These are phyloP conservation scores for Hyles euphorbiae DNA, from an alignment of 1,140 invertebrate species.

Conservation along the genomic window DNA sequence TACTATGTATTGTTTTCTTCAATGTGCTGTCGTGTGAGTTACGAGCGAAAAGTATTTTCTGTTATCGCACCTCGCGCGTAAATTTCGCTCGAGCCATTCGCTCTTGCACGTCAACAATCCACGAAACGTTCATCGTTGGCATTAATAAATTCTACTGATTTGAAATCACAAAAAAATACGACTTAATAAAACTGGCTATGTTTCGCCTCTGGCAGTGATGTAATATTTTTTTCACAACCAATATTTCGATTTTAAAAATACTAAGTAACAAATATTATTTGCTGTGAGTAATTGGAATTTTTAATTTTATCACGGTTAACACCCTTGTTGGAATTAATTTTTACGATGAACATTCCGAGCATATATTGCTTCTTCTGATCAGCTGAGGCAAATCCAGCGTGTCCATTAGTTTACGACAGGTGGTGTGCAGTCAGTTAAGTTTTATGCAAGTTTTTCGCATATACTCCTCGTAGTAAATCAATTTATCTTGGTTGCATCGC, in stretches of 20 bases:
- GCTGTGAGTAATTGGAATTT: too few relatives aligned
- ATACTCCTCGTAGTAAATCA: not conserved
- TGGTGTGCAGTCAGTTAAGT: constrained; percentile 22
- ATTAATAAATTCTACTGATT: not conserved
- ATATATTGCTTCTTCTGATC: constrained; percentile 34
- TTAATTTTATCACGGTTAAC: not conserved
- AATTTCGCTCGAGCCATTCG: constrained; percentile 36
- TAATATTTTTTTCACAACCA: not conserved
- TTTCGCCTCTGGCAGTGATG: not conserved
- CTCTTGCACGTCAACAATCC: constrained; percentile 46
- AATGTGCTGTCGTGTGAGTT: constrained; percentile 32
- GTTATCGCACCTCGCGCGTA: constrained; percentile 45
- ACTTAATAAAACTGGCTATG: constrained; percentile 5
- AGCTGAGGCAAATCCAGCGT: constrained; percentile 49
- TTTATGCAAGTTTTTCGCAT: constrained; percentile 19
- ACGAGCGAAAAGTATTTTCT: constrained; percentile 35
- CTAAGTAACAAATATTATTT: too few relatives aligned
- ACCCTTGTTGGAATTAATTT: not conserved
- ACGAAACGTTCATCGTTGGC: constrained; percentile 46
- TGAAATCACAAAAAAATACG: not conserved
- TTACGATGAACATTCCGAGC: constrained; percentile 40
- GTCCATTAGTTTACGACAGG: constrained; percentile 30
- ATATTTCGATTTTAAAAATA: not conserved
- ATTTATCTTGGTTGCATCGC: not conserved
- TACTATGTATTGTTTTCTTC: constrained; percentile 12